Evolutionary conservation across 1,140 invertebrate species (phyloP).

Genomic region (Orius laevigatus): DNA sequence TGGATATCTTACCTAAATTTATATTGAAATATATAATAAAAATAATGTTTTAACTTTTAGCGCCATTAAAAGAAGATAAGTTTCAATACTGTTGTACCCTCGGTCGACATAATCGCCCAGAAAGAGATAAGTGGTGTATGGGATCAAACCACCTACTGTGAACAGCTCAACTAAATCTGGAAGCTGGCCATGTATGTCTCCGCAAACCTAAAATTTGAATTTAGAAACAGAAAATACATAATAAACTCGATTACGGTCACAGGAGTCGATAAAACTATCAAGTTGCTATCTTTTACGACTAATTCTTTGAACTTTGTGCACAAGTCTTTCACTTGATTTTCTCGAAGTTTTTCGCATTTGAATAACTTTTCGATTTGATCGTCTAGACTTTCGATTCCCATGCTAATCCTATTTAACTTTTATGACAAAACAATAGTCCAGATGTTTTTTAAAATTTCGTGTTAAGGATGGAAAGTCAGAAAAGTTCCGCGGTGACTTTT

Average conservation of each 20-base stretch:
- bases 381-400: not conserved
- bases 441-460: no score
- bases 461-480: no score
- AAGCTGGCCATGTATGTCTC: constrained; percentile 99
- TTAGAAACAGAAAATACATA: not conserved
- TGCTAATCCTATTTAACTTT: no score
- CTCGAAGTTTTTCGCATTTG: constrained; percentile 2
- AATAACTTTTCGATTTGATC: constrained; percentile 9
- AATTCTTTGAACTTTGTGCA: constrained; percentile 13
- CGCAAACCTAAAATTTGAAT: constrained; percentile 52
- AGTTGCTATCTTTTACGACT: constrained; percentile 2
- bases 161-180: constrained; percentile 99
- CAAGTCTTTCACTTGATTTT: constrained; percentile 5
- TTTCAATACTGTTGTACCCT: constrained; percentile 99
- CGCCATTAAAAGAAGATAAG: constrained; percentile 88
- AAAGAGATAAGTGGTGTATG: constrained; percentile 98
- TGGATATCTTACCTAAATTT: constrained; percentile 78
- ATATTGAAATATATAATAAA: not conserved
- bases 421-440: no score
- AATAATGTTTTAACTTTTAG: constrained; percentile 48
- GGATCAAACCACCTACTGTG: constrained; percentile 91
- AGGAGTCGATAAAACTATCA: not conserved
- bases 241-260: constrained; percentile 1
- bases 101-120: constrained; percentile 99
- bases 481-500: no score